Base-by-base conservation (phyloP, 2,888 invertebrate species). In the Anthophora plumipes region DNA sequence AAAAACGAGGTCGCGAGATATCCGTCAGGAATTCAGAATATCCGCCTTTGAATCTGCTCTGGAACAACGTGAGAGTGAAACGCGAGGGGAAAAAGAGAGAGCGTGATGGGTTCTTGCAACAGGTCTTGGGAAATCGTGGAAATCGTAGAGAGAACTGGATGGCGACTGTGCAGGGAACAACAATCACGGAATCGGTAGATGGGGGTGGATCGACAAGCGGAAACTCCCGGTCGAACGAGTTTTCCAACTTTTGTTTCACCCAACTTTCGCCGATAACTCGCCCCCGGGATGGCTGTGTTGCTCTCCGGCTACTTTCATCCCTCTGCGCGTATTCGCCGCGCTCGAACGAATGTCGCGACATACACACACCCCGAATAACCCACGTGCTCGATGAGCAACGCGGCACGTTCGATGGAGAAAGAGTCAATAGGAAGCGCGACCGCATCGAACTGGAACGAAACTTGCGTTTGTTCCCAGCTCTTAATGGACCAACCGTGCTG, bases 211-310 rank as follows among this genome's bases (percentile, higher is more conserved):
- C 43, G 17, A 43, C 11, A 55, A 61, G 50, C 69, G 59, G 54
- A 76, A 81, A 80, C 77, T 73, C 59, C 17, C 11, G 1, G 50
- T 20, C 54, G 64, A 76, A 59, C 69, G 55, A 48, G 80, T 80
- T 83, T 14, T 37, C 70, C 22, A 61, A 83, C 74, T 83, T 83
- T 71, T 73, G 48, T 64, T 64, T 66, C 77, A 46, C 54, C 20
- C 66, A 60, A 74, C 74, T 74, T 74, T 61, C 37, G 41, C 43
- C 74, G 74, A 68, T 67, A 73, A 67, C 73, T 50, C 20, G 25
- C 50, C 37, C n/a, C 43, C 31, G 50, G n/a, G 37, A 8, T 60
- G 46, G 55, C 37, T 57, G 14, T 12, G 31, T 31, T 31, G 55
- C 55, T 48, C 55, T 48, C 7, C 22, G 54, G 61, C 60, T 25